Evolutionary conservation across 2,113 vertebrate genomes (phyloP), one percentile per base, ranked within the genome.

Genomic region (Holacanthus passer): DNA sequence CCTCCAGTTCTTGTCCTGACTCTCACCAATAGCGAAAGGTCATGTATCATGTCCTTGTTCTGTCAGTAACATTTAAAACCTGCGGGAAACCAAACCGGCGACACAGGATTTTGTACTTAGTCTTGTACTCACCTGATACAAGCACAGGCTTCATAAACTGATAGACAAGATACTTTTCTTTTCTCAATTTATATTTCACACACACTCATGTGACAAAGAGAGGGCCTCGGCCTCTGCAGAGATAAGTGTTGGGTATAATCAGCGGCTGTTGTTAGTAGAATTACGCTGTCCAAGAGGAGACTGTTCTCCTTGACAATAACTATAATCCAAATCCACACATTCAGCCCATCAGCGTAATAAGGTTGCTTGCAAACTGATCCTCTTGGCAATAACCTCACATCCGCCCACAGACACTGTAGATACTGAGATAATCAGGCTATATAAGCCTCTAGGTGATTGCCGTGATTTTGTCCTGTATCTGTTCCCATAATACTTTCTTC

Each of bases 61-160:
- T 77, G 83, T 90, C 64, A 59, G 80, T 70, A 87, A 89, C 83
- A 84, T 83, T 90, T 76, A 32, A 83, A 78, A 76, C 22, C 72
- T 29, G 66, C 76, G 72, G 66, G 72, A 68, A 62, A 48, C 35
- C 53, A 35, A 72, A 52, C 14, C 4, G 27, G 2, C 14, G 31
- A 32, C 31, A 81, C 24, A 29, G 3, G 56, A 43, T 56, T 70
- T 67, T 63, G 13, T 55, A 8, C 66, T 47, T n/a, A 0, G 6
- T 50, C 52, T 60, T 47, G 50, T 43, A 63, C 52, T 56, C 2
- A 58, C 3, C 31, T 53, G 14, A 48, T 12, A 31, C 27, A 29
- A 60, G 31, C 52, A 53, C 29, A 16, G 2, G 7, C 55, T 65
- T 39, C 37, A 56, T 27, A 52, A 60, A 45, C 53, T 47, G 19